These are phyloP conservation scores for Gorsachius goisagi DNA, from an alignment of 2,113 vertebrate species.

Conservation along the genomic window DNA sequence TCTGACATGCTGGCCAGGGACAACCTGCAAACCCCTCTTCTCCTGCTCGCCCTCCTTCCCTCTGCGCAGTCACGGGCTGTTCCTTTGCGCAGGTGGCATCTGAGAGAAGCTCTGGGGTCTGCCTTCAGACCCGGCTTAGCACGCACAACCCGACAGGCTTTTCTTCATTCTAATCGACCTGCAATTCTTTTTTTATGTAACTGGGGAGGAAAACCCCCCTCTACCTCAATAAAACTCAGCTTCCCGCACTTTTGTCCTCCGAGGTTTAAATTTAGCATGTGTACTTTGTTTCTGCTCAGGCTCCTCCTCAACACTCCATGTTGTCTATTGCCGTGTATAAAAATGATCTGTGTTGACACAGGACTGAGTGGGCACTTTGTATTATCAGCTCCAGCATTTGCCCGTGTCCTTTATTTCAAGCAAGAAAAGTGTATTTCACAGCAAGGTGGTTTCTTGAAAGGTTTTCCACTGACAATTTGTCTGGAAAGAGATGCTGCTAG, in stretches of 20 bases:
- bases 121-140: background rate
- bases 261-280: background rate
- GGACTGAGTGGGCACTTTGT: slow-evolving; percentile 40
- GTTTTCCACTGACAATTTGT: slow-evolving; percentile 34
- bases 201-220: background rate
- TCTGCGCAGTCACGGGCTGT: background rate
- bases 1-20: background rate
- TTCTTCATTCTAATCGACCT: background rate
- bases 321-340: slow-evolving; percentile 34
- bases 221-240: background rate
- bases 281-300: background rate
- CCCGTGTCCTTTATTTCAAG: slow-evolving; percentile 44
- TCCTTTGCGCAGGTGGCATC: background rate
- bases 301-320: background rate
- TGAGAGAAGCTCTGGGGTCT: background rate
- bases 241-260: background rate
- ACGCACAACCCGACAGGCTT: background rate
- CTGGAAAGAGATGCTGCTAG: slow-evolving; percentile 1
- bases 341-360: slow-evolving; percentile 61
- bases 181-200: background rate
- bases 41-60: background rate
- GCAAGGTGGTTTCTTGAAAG: slow-evolving; percentile 55
- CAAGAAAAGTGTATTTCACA: slow-evolving; percentile 49
- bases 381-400: slow-evolving; percentile 39
- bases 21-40: background rate